Conservation (phyloP, 2,888 invertebrate genomes). For the Polydesmus complanatus region DNA sequence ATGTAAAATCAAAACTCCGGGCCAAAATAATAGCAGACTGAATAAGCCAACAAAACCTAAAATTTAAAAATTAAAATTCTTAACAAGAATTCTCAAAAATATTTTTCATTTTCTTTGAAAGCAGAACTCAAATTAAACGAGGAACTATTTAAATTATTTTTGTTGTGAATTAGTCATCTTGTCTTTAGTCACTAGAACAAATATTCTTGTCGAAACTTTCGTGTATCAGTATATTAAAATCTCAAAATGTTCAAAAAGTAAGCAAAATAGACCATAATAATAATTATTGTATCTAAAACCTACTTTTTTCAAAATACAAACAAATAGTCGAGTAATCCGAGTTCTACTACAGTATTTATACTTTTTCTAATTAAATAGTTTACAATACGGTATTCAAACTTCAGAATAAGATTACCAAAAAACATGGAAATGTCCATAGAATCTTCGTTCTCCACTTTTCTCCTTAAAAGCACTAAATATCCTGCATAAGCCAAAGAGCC, state of each 20-base stretch:
- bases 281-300: not conserved
- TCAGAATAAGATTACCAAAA: constrained; percentile 57
- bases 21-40: constrained; percentile 76
- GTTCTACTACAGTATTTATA: no score
- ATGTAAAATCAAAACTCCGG: constrained; percentile 72
- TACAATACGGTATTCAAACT: not conserved
- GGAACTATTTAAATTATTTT: no score
- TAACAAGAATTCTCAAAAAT: no score
- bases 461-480: constrained; percentile 70
- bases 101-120: no score
- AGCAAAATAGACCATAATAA: not conserved
- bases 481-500: constrained; percentile 81
- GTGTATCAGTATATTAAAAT: no score
- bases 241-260: no score
- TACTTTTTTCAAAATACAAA: not conserved
- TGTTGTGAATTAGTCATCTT: no score
- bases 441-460: constrained; percentile 76
- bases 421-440: constrained; percentile 89
- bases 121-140: no score
- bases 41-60: constrained; percentile 86
- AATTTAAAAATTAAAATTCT: constrained; percentile 20
- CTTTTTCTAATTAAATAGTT: not conserved
- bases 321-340: not conserved
- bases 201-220: no score
- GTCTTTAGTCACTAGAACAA: no score